Base-by-base conservation (phyloP, 2,888 invertebrate genomes). In the Leptinotarsa peninsularis region DNA sequence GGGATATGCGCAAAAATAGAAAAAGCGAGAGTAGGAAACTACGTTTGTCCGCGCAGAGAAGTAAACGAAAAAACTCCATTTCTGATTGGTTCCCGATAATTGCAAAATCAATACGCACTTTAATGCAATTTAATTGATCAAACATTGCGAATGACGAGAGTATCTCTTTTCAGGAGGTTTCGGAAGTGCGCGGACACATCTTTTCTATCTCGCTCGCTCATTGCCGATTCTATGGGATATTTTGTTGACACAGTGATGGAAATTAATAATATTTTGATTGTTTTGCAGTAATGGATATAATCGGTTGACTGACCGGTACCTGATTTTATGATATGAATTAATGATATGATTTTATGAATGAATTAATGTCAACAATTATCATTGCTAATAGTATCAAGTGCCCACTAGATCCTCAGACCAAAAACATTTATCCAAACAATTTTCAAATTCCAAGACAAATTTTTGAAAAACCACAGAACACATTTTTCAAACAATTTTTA, bases 81-180 rank as follows among this genome's bases (percentile, higher is more conserved):
- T 86, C 87, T 88, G 88, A 89, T 89, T 89, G 88, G 88, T 88
- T 88, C 86, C 85, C 88, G 85, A 89, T 89, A 88, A 89, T 89
- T 89, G 88, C 88, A 88, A 89, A 88, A 88, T 88, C 88, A 88
- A 89, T 89, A 88, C 87, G 83, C 83, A 82, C 82, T 84, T 84
- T 85, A 85, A 86, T 86, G 87, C 86, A 86, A 86, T 85, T 86
- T 87, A 87, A 87, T 87, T 87, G 87, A 87, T 86, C 85, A 86
- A 85, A 84, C 83, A 83, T 82, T 82, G 81, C 74, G 75, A 75
- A 74, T 76, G 79, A 83, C 43, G 43, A 82, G 82, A 83, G 81
- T 81, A 63, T 63, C 27, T 63, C 63, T 63, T 63, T 63, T 17
- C 43, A 63, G n/a, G 33, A 63, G 63, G 14, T 33, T 43, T 33